Evolutionary conservation across 2,797 vertebrate genomes (phyloP).

Genomic region (Danionella dracula): DNA sequence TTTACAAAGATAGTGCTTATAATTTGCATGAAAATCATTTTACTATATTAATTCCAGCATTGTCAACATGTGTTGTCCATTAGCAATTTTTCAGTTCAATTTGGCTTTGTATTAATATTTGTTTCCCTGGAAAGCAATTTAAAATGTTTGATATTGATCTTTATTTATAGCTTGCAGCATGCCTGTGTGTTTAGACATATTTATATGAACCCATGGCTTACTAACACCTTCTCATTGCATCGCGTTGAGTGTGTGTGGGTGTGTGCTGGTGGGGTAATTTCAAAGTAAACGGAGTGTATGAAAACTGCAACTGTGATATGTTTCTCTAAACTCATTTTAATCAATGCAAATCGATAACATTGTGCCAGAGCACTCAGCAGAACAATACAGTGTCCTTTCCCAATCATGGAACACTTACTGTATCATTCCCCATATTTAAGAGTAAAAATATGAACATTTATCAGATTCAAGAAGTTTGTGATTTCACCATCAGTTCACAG

Average conservation of each 20-base stretch:
- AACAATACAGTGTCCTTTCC: conserved; percentile 56
- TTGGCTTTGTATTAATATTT: no score
- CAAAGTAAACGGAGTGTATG: not conserved
- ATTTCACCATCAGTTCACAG: conserved; percentile 11
- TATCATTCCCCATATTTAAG: conserved; percentile 56
- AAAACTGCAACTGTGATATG: conserved; percentile 25
- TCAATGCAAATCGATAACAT: conserved; percentile 52
- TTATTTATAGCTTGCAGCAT: not conserved
- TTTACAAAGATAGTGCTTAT: no score
- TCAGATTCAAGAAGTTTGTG: conserved; percentile 63
- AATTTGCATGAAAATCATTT: no score
- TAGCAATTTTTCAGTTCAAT: no score
- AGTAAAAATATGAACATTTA: conserved; percentile 64
- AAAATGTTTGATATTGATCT: no score
- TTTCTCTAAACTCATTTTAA: conserved; percentile 3
- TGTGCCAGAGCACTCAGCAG: conserved; percentile 46
- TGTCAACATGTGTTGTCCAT: no score
- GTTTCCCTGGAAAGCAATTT: no score
- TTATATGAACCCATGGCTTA: not conserved
- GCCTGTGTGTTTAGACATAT: not conserved
- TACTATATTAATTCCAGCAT: no score
- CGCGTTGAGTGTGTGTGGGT: not conserved
- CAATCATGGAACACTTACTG: conserved; percentile 65
- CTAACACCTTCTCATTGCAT: conserved; percentile 7
- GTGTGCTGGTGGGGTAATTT: conserved; percentile 5